Evolutionary conservation across 2,113 vertebrate species (phyloP).

Genomic region (Pitta sordida): DNA sequence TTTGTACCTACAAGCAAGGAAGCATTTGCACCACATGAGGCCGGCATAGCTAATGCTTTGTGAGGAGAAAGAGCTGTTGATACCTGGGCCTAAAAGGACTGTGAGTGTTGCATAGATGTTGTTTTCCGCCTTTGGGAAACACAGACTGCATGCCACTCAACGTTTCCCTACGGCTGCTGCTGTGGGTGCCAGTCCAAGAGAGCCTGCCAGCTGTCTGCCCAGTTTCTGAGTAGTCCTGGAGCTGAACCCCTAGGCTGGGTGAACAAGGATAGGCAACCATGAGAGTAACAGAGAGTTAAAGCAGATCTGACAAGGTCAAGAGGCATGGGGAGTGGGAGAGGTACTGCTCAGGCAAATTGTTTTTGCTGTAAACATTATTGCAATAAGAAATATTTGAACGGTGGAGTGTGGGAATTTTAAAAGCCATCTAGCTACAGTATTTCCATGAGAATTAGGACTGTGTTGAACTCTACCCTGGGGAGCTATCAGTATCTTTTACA

Average conservation of each 20-base stretch:
- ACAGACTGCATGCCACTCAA: fast-evolving
- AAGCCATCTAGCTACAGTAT: neutral
- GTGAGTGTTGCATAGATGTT: fast-evolving
- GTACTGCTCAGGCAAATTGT: neutral
- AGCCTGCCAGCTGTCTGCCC: fast-evolving
- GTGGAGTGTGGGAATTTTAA: neutral
- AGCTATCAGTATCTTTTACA: neutral
- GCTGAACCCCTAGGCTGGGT: neutral
- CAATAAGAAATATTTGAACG: neutral
- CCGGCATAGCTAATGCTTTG: fast-evolving
- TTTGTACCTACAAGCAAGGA: fast-evolving
- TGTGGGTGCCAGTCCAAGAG: fast-evolving
- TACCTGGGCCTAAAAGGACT: neutral
- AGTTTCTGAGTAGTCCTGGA: neutral
- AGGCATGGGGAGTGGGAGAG: neutral
- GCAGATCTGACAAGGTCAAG: neutral
- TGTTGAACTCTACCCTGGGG: neutral
- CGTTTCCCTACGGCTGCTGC: fast-evolving
- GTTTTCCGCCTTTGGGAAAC: neutral
- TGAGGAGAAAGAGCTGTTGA: neutral
- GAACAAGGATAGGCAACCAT: neutral
- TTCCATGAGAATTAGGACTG: neutral
- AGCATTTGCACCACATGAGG: fast-evolving
- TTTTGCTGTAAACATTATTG: neutral
- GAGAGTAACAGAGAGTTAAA: neutral